Conservation (phyloP, 2,888 invertebrate genomes). For the Syrista parreyssii region DNA sequence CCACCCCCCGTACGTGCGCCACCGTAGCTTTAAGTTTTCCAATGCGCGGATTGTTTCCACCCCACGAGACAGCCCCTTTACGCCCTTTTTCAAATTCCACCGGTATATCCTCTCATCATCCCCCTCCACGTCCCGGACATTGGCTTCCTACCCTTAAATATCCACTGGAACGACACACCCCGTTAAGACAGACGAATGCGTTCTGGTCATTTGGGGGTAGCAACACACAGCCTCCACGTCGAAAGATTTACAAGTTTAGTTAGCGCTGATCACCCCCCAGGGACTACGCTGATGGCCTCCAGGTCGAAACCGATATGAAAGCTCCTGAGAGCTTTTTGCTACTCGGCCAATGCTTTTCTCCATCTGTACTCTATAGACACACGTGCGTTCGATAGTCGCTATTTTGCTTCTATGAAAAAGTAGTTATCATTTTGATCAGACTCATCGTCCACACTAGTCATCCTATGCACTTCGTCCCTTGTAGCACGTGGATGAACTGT, state of each 20-base stretch:
- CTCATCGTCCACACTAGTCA: no score
- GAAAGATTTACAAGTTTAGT: conserved; percentile 67
- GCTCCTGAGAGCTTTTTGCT: conserved; percentile 32
- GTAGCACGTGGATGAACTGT: no score
- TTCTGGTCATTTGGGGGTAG: conserved; percentile 64
- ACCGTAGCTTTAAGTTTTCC: conserved; percentile 12
- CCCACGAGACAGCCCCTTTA: conserved; percentile 8
- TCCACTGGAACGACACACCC: neutral
- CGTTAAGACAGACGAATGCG: conserved; percentile 64
- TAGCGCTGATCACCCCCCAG: conserved; percentile 64
- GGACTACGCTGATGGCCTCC: conserved; percentile 51
- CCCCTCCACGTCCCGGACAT: no score
- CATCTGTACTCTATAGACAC: no score
- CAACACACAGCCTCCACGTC: conserved; percentile 28
- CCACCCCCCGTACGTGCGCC: conserved; percentile 35
- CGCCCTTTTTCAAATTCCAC: conserved; percentile 16
- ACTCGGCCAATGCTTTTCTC: no score
- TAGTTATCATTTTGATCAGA: no score
- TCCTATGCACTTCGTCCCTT: no score
- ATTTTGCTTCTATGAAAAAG: neutral
- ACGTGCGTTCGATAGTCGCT: conserved; percentile 11
- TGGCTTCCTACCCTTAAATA: no score
- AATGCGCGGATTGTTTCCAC: neutral
- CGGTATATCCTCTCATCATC: neutral
- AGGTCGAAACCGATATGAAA: conserved; percentile 38